A percentile compares a stretch with the other conserved stretches of the same genome.
Evolutionary conservation across 2,797 vertebrate genomes (phyloP).

Genomic region (Glyptemys insculpta): DNA sequence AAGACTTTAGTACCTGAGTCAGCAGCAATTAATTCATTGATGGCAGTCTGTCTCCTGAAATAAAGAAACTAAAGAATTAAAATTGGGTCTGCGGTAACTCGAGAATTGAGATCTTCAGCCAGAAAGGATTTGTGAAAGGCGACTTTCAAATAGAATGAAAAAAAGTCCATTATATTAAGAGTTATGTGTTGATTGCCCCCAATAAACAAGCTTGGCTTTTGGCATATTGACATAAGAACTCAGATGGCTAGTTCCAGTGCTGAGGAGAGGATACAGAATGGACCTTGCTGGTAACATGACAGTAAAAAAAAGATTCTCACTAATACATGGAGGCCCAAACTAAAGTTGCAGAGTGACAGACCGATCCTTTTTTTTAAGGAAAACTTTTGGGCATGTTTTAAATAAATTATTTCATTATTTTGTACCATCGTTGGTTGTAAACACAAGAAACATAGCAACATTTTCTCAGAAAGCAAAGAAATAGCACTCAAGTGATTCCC

Average conservation of each 20-base stretch:
- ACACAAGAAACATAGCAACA: not conserved
- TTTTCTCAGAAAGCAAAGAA: not conserved
- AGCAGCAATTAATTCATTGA: not conserved
- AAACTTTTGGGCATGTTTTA: not conserved
- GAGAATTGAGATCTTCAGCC: not conserved
- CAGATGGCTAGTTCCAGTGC: not conserved
- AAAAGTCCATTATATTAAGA: not conserved
- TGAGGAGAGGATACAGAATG: not conserved
- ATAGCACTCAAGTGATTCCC: not conserved
- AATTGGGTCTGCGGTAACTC: not conserved
- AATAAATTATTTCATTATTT: not conserved
- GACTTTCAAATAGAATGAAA: not conserved
- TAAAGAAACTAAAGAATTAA: not conserved
- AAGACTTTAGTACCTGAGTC: not conserved
- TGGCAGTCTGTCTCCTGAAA: slow-evolving; percentile 10
- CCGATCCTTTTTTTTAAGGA: not conserved
- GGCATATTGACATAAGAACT: not conserved
- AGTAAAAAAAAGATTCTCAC: not conserved
- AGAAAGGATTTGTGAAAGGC: not conserved
- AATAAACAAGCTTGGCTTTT: not conserved
- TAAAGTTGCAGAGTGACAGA: not conserved
- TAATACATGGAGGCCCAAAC: not conserved
- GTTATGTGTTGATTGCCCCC: not conserved
- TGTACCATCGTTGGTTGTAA: not conserved
- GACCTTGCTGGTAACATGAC: not conserved